Base-by-base conservation (phyloP, 92 coral and sea anemone species). In the Montipora capitata region DNA sequence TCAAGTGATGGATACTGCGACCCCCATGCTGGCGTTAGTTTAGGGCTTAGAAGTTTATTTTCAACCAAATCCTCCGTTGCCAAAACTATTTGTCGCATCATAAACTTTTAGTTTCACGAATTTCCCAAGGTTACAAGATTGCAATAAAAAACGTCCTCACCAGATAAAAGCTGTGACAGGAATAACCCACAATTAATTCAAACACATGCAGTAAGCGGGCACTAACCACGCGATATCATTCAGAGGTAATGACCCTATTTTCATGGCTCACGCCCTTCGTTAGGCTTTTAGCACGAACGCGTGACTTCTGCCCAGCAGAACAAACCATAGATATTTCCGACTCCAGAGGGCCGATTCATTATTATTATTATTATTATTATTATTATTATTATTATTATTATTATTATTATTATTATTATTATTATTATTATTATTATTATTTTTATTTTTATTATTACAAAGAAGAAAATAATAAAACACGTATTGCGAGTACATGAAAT, bases 271-370 rank as follows among this genome's bases (percentile, higher is more conserved):
- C 41, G 15, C 59, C 77, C 59, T 7, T 45, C 44, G n/a, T 18
- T 45, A 72, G 59, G 77, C 58, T 16, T 72, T 16, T 35, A 72
- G 61, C 77, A 45, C 59, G 59, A 72, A 72, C 61, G 59, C 77
- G 77, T 72, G 77, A 72, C 77, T 72, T 72, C 40, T 45, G 77
- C 77, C 61, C 15, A 40, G 42, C 8, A 18, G 38, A 68, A 68
- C 73, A 68, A 18, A 3, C 51, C n/a, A 4, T 9, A 45, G 52
- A 45, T 3, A 2, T 9, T 5, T 72, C 59, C 77, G 40, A 48
- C 77, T 42, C 77, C 74, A 27, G 77, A 49, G 59, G 77, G 77
- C 11, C 17, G 15, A 4, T 40, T 17, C n/a, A n/a, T 4, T 1
- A 9, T 9, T n/a, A 45, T n/a, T 63, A 17, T 16, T 15, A 58